These are phyloP conservation scores for Melanostoma mellinum DNA, from an alignment of 2,888 invertebrate genomes.

Conservation along the genomic window DNA sequence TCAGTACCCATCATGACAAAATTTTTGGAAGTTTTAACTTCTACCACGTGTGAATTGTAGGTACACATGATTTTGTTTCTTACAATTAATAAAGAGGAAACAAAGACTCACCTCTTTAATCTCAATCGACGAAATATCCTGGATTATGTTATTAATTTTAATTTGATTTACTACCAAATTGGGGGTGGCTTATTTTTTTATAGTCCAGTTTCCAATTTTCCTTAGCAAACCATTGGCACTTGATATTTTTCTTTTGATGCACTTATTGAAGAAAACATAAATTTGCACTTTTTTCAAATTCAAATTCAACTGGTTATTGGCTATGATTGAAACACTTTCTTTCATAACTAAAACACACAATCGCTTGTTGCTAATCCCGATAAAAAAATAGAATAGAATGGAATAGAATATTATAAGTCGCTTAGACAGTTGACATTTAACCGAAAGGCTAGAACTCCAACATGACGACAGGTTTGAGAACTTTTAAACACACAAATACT, in stretches of 20 bases:
- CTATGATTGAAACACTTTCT: conserved; percentile 48
- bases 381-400: neutral
- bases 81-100: too few relatives aligned
- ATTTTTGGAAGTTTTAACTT: too few relatives aligned
- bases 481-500: conserved; percentile 26
- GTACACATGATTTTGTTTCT: too few relatives aligned
- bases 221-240: conserved; percentile 17
- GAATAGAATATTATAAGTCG: too few relatives aligned
- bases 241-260: conserved; percentile 78
- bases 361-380: neutral
- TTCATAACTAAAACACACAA: conserved; percentile 62
- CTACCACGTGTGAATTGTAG: too few relatives aligned
- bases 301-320: conserved; percentile 74
- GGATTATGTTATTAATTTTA: too few relatives aligned
- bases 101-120: too few relatives aligned
- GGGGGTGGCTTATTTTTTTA: too few relatives aligned
- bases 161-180: too few relatives aligned
- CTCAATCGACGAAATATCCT: too few relatives aligned
- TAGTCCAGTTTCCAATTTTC: neutral
- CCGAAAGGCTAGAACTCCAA: conserved; percentile 37
- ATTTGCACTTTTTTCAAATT: conserved; percentile 77
- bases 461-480: conserved; percentile 35
- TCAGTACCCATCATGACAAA: too few relatives aligned
- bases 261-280: conserved; percentile 80
- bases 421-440: too few relatives aligned